phyloP scores from a whole-genome alignment of 2,888 invertebrate species.

The Pedicia rivosa region DNA sequence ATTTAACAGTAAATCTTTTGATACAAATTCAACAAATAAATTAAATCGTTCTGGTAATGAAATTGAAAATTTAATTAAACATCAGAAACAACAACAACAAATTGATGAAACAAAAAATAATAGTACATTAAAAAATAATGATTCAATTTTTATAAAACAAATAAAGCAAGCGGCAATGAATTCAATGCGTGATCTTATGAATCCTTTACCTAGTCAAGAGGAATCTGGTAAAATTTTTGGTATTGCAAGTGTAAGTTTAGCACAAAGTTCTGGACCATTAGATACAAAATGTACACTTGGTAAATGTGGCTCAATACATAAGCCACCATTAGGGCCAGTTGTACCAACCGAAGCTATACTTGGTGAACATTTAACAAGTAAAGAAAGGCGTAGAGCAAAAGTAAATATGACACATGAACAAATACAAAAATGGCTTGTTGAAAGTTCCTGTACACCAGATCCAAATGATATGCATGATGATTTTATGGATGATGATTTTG shows the following conservation, averaged over 20 bases:
- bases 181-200: constrained; percentile 13
- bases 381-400: constrained; percentile 36
- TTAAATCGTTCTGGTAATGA: too few relatives aligned
- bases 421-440: constrained; percentile 48
- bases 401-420: constrained; percentile 54
- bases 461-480: constrained; percentile 29
- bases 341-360: constrained; percentile 30
- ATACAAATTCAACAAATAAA: not conserved
- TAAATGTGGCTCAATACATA: constrained; percentile 31
- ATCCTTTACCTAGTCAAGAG: constrained; percentile 31
- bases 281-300: constrained; percentile 32
- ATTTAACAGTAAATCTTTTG: constrained; percentile 4
- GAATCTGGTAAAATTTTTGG: constrained; percentile 33
- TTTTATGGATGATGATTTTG: constrained; percentile 26
- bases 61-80: not conserved
- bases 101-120: constrained; percentile 6
- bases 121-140: too few relatives aligned
- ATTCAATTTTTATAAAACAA: constrained; percentile 3
- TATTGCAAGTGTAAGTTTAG: constrained; percentile 30
- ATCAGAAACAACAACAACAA: not conserved
- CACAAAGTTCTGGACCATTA: constrained; percentile 30
- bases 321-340: constrained; percentile 29
- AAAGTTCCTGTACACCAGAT: constrained; percentile 35
- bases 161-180: constrained; percentile 38
- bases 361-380: constrained; percentile 28